Evolutionary conservation across 1,140 invertebrate species (phyloP), one percentile per base, ranked within the genome.

Genomic region (Sweltsa coloradensis): DNA sequence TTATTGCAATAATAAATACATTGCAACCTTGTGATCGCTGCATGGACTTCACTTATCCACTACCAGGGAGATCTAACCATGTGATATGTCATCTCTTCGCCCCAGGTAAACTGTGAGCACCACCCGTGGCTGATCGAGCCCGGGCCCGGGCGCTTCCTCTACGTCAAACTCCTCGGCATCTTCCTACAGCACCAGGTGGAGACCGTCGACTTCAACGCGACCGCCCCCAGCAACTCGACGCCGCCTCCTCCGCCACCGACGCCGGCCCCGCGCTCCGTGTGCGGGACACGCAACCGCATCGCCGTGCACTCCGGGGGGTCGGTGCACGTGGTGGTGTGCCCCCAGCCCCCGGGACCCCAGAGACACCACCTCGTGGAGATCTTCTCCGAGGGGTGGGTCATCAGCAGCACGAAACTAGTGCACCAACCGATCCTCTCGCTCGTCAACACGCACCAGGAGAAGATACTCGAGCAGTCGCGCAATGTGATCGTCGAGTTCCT

Each of bases 41-140:
- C n/a, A n/a, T n/a, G n/a, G n/a, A n/a, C n/a, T n/a, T n/a, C n/a
- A n/a, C n/a, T n/a, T n/a, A n/a, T n/a, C n/a, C n/a, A n/a, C n/a
- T n/a, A n/a, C n/a, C n/a, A n/a, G n/a, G n/a, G n/a, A n/a, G n/a
- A n/a, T n/a, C n/a, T n/a, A n/a, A n/a, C n/a, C n/a, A n/a, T n/a
- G n/a, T n/a, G n/a, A n/a, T n/a, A n/a, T n/a, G n/a, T n/a, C n/a
- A n/a, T n/a, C n/a, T n/a, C n/a, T n/a, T n/a, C 29, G 29, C 16
- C 11, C 9, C 64, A 87, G 83, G 72, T 77, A 53, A 79, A 81
- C 44, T 89, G 85, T 53, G 78, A 85, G 50, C 73, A 73, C 21
- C 73, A 81, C 49, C 84, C 84, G 1, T 84, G 83, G 77, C 64
- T 87, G n/a, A 82, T 88, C 48, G 81, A 85, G 45, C 84, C 85